These are phyloP conservation scores for Glareola pratincola DNA, from an alignment of 2,113 vertebrate genomes.

Conservation along the genomic window DNA sequence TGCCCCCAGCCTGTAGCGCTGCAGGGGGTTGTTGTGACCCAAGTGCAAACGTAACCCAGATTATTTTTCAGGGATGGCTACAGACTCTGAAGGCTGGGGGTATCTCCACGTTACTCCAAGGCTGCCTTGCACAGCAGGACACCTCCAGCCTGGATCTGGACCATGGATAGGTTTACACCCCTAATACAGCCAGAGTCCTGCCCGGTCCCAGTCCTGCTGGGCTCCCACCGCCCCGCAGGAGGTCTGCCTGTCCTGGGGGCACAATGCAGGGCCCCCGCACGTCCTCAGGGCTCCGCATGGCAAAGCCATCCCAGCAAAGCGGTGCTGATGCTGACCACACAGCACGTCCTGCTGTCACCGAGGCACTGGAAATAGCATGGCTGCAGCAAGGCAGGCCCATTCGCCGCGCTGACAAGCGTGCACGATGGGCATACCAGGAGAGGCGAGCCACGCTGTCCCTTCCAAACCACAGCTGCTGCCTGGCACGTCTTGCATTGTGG, in stretches of 20 bases:
- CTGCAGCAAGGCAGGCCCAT: not conserved
- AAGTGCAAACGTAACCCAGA: not conserved
- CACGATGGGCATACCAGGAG: not conserved
- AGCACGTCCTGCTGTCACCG: fast-evolving
- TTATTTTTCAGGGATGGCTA: not conserved
- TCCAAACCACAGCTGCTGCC: not conserved
- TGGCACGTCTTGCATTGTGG: not conserved
- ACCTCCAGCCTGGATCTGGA: not conserved
- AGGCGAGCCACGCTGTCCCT: not conserved
- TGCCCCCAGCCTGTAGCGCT: no score
- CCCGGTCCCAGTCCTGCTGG: not conserved
- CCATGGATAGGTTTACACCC: not conserved
- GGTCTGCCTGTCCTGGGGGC: not conserved
- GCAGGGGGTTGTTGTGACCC: no score
- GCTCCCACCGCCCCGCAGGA: not conserved
- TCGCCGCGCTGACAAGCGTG: fast-evolving
- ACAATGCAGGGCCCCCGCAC: fast-evolving
- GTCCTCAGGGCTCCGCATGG: not conserved
- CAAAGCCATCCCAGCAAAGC: not conserved
- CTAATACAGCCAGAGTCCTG: not conserved
- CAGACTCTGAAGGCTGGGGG: not conserved
- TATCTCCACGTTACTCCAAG: not conserved
- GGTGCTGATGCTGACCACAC: fast-evolving
- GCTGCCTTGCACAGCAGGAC: not conserved
- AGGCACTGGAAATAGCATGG: not conserved